Evolutionary conservation across 2,888 invertebrate genomes (phyloP).

Genomic region (Willowsia nigromaculata): DNA sequence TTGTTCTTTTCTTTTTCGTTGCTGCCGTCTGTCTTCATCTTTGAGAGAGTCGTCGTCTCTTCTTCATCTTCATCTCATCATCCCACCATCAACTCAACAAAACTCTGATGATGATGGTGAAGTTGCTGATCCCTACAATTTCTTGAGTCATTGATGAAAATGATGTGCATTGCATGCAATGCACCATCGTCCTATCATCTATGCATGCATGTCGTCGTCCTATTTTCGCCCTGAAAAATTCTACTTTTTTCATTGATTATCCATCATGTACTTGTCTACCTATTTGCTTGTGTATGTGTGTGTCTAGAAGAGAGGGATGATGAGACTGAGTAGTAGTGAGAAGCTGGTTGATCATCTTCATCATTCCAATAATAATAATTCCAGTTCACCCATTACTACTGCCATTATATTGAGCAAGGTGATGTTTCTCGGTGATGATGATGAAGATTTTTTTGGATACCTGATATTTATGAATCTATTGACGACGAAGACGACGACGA

Average conservation of each 20-base stretch:
- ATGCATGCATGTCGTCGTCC: slow-evolving; percentile 11
- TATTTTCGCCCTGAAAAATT: slow-evolving; percentile 25
- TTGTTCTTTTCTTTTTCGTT: not conserved
- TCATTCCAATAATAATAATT: slow-evolving; percentile 20
- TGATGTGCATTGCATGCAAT: slow-evolving; percentile 25
- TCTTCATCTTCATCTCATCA: not conserved
- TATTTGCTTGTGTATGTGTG: not conserved
- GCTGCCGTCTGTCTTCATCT: not conserved
- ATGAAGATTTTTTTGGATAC: not conserved
- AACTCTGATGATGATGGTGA: not conserved
- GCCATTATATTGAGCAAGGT: slow-evolving; percentile 8
- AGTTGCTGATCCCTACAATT: slow-evolving; percentile 30
- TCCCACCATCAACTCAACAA: not conserved
- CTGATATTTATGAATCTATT: slow-evolving; percentile 22
- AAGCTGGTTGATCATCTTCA: not conserved
- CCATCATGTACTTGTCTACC: not conserved
- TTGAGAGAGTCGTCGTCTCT: not conserved
- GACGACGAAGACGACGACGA: not conserved
- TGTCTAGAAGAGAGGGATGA: not conserved
- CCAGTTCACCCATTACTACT: slow-evolving; percentile 41
- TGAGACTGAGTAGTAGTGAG: not conserved
- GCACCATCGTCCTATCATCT: not conserved
- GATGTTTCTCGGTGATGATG: slow-evolving; percentile 13
- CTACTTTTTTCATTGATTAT: not conserved
- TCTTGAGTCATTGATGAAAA: slow-evolving; percentile 32